Evolutionary conservation across 2,888 invertebrate genomes (phyloP).

Genomic region (Galerucella calmariensis): DNA sequence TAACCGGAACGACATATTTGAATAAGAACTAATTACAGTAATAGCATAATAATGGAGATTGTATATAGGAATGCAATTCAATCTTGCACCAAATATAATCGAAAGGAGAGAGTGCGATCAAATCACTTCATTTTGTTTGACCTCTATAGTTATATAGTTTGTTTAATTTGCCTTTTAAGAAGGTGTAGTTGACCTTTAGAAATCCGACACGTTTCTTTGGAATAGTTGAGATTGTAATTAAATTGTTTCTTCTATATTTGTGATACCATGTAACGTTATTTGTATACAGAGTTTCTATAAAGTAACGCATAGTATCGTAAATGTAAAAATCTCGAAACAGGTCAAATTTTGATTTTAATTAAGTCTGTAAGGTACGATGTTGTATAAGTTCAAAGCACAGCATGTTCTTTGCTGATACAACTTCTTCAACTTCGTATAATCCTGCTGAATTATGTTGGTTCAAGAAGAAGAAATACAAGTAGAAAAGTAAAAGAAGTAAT

Average conservation of each 20-base stretch:
- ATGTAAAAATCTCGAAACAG: too few relatives aligned
- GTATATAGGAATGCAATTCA: slow-evolving; percentile 41
- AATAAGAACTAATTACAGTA: slow-evolving; percentile 41
- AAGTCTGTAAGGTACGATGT: too few relatives aligned
- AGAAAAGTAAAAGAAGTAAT: slow-evolving; percentile 20
- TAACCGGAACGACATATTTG: slow-evolving; percentile 33
- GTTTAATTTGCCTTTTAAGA: neutral
- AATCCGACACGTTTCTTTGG: neutral
- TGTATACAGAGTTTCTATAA: neutral
- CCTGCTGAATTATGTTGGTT: neutral
- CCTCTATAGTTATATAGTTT: slow-evolving; percentile 7
- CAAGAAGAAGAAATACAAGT: slow-evolving; percentile 17
- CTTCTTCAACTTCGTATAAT: neutral
- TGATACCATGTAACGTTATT: neutral
- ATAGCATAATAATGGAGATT: slow-evolving; percentile 34
- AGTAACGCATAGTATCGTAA: too few relatives aligned
- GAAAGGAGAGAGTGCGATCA: slow-evolving; percentile 17
- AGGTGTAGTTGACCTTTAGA: slow-evolving; percentile 9
- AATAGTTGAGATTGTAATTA: neutral
- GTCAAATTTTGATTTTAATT: too few relatives aligned
- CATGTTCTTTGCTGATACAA: neutral
- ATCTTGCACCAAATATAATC: slow-evolving; percentile 27
- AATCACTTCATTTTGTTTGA: slow-evolving; percentile 29
- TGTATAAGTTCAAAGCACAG: too few relatives aligned
- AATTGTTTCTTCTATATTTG: neutral